Evolutionary conservation across 2,888 invertebrate species (phyloP), one percentile per base, ranked within the genome.

Genomic region (Cordylochernes scorpioides): DNA sequence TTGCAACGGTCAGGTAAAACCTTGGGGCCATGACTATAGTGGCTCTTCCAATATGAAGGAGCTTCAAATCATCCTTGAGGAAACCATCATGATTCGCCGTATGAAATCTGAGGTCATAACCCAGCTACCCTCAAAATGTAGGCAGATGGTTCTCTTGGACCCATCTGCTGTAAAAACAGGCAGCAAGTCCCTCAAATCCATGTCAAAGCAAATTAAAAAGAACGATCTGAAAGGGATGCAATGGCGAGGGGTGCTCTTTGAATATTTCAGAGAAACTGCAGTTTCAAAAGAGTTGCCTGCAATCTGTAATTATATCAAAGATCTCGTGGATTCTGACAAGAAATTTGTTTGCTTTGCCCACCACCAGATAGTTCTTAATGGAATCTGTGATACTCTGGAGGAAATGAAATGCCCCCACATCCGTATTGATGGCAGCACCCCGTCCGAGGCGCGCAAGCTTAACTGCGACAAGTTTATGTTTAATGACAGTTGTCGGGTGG

Each of bases 301-400:
- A 10, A 68, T 86, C n/a, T 68, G 69, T 48, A 67, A 70, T 34
- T 78, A 84, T 51, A 53, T 88, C 2, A 55, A 62, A 9, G 67
- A 74, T 40, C 46, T 75, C 25, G 45, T 84, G 2, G 64, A 66
- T 34, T 58, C 59, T 5, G 63, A 62, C 5, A 52, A 57, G 24
- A 94, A 97, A 55, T 78, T 88, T 48, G 61, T 97, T 1, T 64
- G 86, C 19, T 97, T 88, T 57, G 88, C 77, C 2, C 91, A 94
- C 54, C 94, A 97, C 53, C 63, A 64, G 42, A 57, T 58, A 29
- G 68, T 97, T 54, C 46, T 97, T 42, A 68, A 80, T 46, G 72
- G 70, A 0, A 62, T 88, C 14, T 65, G 65, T 39, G 54, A 64
- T 15, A 58, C 68, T 1, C 52, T 80, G 18, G 59, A 59, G 38